Conservation (phyloP, 2,797 vertebrate species). For the Adelosebastes latens region DNA sequence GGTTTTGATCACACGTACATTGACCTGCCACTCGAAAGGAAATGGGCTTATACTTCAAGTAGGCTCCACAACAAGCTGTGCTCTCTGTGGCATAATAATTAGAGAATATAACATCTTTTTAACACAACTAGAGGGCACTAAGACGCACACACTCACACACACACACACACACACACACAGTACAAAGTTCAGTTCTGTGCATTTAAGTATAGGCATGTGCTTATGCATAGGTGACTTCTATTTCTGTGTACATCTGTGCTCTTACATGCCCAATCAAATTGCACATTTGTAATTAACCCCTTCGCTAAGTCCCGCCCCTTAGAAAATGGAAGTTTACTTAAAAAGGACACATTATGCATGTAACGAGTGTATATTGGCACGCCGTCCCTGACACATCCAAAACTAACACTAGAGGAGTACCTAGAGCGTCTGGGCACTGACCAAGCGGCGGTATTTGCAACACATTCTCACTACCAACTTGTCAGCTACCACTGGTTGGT, state of each 20-base stretch:
- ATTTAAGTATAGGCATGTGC: not conserved
- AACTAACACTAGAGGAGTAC: no score
- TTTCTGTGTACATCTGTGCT: not conserved
- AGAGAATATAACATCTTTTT: not conserved
- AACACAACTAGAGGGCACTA: conserved; percentile 39
- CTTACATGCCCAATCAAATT: not conserved
- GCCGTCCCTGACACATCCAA: no score
- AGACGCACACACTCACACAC: not conserved
- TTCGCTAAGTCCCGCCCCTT: no score
- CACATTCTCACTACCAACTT: no score
- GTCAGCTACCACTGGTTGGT: no score
- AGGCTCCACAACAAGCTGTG: not conserved
- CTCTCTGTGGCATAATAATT: not conserved
- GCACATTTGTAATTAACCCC: no score
- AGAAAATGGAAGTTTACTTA: no score
- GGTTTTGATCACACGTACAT: not conserved
- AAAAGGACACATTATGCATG: no score
- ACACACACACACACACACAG: not conserved
- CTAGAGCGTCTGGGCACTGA: no score
- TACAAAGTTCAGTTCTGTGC: not conserved
- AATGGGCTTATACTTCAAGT: not conserved
- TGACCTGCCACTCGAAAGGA: not conserved
- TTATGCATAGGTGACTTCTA: not conserved
- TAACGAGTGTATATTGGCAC: no score
- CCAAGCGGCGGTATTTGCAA: no score